Percentiles rank a stretch among this genome's conserved stretches.
phyloP scores from a whole-genome alignment of 2,888 invertebrate species.

The Cryptus viduatorius region DNA sequence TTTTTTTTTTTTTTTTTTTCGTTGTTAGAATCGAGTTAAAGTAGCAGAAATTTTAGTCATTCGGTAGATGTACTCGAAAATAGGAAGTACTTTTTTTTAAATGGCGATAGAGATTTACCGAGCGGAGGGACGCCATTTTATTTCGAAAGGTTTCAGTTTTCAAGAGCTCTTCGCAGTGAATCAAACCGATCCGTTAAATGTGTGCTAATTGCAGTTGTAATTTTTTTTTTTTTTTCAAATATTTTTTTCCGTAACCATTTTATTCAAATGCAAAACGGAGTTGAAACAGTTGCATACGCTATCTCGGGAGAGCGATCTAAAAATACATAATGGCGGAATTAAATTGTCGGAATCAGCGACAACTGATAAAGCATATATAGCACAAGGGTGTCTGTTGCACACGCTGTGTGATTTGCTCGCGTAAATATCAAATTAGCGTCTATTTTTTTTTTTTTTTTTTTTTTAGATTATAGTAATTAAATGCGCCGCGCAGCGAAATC shows the following conservation, averaged over 20 bases:
- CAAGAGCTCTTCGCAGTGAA: background rate
- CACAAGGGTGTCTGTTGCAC: background rate
- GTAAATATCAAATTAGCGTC: background rate
- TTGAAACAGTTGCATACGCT: background rate
- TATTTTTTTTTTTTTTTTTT: background rate
- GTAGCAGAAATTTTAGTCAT: too few species aligned
- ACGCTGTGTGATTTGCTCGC: constrained; percentile 3
- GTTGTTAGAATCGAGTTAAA: too few species aligned
- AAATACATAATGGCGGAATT: constrained; percentile 9
- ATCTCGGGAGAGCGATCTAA: constrained; percentile 1
- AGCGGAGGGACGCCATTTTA: too few species aligned
- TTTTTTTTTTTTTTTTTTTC: background rate
- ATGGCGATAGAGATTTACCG: too few species aligned
- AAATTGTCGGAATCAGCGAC: constrained; percentile 16
- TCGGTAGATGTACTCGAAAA: too few species aligned
- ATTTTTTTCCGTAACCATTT: background rate
- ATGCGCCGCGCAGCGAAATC: background rate
- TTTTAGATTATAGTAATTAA: background rate
- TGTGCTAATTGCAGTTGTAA: background rate
- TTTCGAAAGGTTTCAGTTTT: background rate
- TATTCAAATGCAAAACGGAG: background rate
- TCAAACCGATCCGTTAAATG: background rate
- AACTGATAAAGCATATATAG: background rate
- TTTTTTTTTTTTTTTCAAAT: background rate
- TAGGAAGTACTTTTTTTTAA: too few species aligned